Evolutionary conservation across 2,113 vertebrate species (phyloP).

Genomic region (Protobothrops flavoviridis): DNA sequence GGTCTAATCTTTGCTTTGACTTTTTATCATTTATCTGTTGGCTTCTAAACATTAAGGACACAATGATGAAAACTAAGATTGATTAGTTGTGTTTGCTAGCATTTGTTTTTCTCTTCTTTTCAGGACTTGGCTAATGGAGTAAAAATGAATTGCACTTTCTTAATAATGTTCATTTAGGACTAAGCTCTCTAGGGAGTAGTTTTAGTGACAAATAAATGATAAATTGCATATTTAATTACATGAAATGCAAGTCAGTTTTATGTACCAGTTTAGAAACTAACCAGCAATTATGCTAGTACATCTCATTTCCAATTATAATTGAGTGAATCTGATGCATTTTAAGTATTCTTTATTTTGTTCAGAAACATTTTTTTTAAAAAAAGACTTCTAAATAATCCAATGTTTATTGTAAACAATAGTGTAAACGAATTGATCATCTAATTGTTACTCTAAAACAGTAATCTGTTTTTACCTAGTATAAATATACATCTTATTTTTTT

Average conservation of each 20-base stretch:
- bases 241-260: slow-evolving; percentile 7
- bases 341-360: background rate
- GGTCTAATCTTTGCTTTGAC: background rate
- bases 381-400: background rate
- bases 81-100: slow-evolving; percentile 14
- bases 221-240: slow-evolving; percentile 43
- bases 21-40: background rate
- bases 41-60: background rate
- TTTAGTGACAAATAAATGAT: slow-evolving; percentile 37
- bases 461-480: background rate
- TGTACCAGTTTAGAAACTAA: slow-evolving; percentile 6
- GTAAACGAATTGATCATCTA: background rate
- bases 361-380: background rate
- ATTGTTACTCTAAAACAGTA: background rate
- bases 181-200: slow-evolving; percentile 4
- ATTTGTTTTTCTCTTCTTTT: background rate
- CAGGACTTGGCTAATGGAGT: slow-evolving; percentile 23
- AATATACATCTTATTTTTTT: background rate
- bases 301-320: background rate
- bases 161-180: slow-evolving; percentile 42
- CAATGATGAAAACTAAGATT: background rate
- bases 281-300: background rate
- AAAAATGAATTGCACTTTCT: slow-evolving; percentile 42
- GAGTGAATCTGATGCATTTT: background rate
- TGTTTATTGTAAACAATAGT: slow-evolving; percentile 3